phyloP scores from a whole-genome alignment of 2,113 vertebrate genomes.

The Opisthocomus hoazin region DNA sequence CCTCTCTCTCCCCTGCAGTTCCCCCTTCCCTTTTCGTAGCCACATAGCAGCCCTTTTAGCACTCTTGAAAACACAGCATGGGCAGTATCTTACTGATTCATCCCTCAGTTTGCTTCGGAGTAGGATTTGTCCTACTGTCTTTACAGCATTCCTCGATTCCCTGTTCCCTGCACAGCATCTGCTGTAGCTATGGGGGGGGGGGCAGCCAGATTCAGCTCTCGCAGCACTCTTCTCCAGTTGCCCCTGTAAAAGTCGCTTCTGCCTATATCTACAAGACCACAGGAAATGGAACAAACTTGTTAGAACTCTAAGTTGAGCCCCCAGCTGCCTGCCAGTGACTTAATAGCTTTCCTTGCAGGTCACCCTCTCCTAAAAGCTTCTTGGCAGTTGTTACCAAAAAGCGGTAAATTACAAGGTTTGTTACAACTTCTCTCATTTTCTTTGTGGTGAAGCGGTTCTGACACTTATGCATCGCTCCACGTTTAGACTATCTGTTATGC shows the following conservation, averaged over 20 bases:
- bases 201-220: not conserved
- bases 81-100: not conserved
- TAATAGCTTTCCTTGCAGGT: not conserved
- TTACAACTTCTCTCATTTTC: not conserved
- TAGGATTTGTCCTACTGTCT: not conserved
- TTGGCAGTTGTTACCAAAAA: not conserved
- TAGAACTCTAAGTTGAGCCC: not conserved
- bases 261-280: not conserved
- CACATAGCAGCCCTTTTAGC: not conserved
- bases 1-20: not conserved
- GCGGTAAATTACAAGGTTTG: not conserved
- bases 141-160: not conserved
- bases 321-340: not conserved
- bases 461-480: rapidly evolving
- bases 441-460: not conserved
- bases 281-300: not conserved
- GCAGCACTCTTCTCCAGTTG: not conserved
- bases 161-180: not conserved
- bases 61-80: not conserved
- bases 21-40: not conserved
- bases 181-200: not conserved
- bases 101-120: not conserved
- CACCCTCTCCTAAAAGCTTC: not conserved
- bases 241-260: not conserved
- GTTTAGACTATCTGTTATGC: not conserved